Evolutionary conservation across 2,797 vertebrate genomes (phyloP), one percentile per base, ranked within the genome.

Genomic region (Epinephelus malabaricus): DNA sequence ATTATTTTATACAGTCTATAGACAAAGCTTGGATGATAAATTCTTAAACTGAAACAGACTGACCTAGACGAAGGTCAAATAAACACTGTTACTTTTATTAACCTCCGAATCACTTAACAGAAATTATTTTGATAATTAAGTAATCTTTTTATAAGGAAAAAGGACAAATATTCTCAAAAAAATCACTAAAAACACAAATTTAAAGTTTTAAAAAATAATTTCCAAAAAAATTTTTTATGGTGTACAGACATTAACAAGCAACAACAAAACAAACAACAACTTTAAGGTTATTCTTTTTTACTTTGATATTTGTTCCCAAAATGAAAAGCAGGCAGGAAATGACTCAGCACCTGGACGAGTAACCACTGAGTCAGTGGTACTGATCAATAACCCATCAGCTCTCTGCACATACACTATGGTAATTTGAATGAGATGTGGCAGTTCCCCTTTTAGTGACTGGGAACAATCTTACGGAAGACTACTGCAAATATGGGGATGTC

Each of bases 321-420:
- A 15, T 27, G 6, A 54, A 54, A 67, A 45, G 3, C 4, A 9
- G 23, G 19, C 34, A 25, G 17, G 6, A 55, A 56, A 30, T 23
- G 49, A 53, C 38, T 45, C 30, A 40, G 64, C 49, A 53, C 9
- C 9, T 59, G 55, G 40, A 40, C 4, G 0, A 45, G 40, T 55
- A 13, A 43, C 23, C 40, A 40, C 14, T n/a, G 66, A 59, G n/a
- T 40, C 68, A 59, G 13, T 23, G 54, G n/a, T 17, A 9, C 68
- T 50, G 55, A 70, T 70, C 69, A 40, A 70, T 70, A 70, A 60
- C 27, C 46, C 56, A 51, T 61, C 69, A 59, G 46, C 27, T 69
- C 43, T 9, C 45, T 25, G 46, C 17, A 40, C 30, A 40, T 18
- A 19, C 46, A 45, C 40, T 34, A 1, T 21, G 27, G 6, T 25